phyloP scores from a whole-genome alignment of 2,888 invertebrate genomes.

The Perizoma flavofasciatum region DNA sequence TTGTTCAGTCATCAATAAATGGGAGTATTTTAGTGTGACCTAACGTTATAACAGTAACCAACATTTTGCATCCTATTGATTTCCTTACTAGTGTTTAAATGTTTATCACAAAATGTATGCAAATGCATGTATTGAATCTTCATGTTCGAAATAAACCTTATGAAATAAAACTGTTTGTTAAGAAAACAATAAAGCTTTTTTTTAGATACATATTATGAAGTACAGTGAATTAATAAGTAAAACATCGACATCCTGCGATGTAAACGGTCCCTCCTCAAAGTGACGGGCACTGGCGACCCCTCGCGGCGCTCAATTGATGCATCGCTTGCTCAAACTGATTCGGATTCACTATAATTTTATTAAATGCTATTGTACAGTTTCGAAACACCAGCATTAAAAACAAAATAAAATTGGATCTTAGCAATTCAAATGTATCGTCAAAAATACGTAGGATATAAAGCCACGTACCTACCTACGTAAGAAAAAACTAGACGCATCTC shows the following conservation, averaged over 20 bases:
- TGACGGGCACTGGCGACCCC: constrained; percentile 68
- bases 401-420: constrained; percentile 7
- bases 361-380: constrained; percentile 36
- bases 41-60: too few relatives aligned
- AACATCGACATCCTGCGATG: constrained; percentile 52
- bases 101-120: too few relatives aligned
- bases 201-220: neutral
- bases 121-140: too few relatives aligned
- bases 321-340: constrained; percentile 66
- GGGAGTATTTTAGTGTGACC: too few relatives aligned
- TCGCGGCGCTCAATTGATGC: constrained; percentile 77
- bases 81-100: too few relatives aligned
- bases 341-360: constrained; percentile 51
- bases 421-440: neutral
- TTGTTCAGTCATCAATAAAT: too few relatives aligned
- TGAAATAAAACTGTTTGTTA: too few relatives aligned
- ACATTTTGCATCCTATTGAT: too few relatives aligned
- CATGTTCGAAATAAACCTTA: too few relatives aligned
- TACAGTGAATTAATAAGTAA: constrained; percentile 34
- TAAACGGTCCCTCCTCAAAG: constrained; percentile 52
- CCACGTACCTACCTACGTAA: too few relatives aligned
- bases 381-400: constrained; percentile 14
- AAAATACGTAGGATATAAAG: neutral
- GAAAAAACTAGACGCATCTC: constrained; percentile 35
- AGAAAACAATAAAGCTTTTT: too few relatives aligned